phyloP scores from a whole-genome alignment of 1,140 invertebrate species.

The Leptinotarsa lineolata region DNA sequence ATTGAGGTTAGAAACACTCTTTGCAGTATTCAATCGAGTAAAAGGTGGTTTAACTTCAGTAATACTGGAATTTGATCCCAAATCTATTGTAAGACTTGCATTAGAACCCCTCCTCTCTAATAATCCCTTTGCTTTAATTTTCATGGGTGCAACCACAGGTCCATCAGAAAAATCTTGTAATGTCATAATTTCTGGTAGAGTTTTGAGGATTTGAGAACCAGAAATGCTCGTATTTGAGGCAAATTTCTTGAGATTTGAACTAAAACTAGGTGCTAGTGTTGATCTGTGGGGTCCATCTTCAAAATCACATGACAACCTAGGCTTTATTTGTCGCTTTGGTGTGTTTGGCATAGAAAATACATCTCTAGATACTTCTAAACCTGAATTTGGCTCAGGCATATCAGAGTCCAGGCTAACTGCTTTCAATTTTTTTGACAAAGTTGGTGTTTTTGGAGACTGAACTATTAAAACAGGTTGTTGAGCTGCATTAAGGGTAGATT shows the following conservation, averaged over 20 bases:
- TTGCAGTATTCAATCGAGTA: slow-evolving; percentile 48
- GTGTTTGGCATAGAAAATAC: slow-evolving; percentile 56
- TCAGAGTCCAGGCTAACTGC: slow-evolving; percentile 56
- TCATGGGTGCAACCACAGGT: slow-evolving; percentile 58
- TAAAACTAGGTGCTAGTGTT: slow-evolving; percentile 43
- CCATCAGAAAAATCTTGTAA: slow-evolving; percentile 64
- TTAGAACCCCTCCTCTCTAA: slow-evolving; percentile 82
- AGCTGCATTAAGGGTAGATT: slow-evolving; percentile 34
- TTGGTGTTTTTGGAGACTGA: slow-evolving; percentile 55
- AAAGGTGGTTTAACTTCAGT: slow-evolving; percentile 41
- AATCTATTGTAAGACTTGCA: slow-evolving; percentile 75
- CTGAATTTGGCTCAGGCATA: slow-evolving; percentile 41
- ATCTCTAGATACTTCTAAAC: slow-evolving; percentile 51
- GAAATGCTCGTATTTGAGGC: slow-evolving; percentile 55
- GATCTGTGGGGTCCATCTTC: slow-evolving; percentile 43
- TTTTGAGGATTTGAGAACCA: slow-evolving; percentile 61
- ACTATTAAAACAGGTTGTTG: slow-evolving; percentile 51
- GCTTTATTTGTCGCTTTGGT: slow-evolving; percentile 53
- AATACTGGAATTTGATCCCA: slow-evolving; percentile 50
- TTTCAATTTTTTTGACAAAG: slow-evolving; percentile 54
- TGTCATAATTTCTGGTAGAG: slow-evolving; percentile 68
- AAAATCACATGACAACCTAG: slow-evolving; percentile 45
- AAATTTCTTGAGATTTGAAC: slow-evolving; percentile 53
- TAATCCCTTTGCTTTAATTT: slow-evolving; percentile 64
- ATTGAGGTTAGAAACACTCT: slow-evolving; percentile 53